Evolutionary conservation across 1,140 invertebrate genomes (phyloP).

Genomic region (Cepaea nemoralis): DNA sequence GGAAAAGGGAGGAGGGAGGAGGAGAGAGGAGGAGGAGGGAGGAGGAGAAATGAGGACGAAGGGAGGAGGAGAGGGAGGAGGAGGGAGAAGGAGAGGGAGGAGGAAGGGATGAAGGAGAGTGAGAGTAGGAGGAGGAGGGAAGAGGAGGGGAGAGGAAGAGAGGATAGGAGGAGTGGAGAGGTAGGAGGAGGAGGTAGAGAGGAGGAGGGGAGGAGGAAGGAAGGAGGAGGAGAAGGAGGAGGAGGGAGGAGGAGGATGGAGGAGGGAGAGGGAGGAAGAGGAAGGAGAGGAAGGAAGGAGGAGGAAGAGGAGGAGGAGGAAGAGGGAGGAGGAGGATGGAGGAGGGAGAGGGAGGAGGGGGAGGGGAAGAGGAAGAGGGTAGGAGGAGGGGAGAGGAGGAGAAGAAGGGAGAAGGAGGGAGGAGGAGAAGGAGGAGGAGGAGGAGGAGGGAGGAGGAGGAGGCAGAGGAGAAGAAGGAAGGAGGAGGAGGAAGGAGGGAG

Average conservation of each 20-base stretch:
- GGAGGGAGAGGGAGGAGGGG: too few species aligned
- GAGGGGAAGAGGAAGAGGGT: too few species aligned
- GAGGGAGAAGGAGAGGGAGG: neutral
- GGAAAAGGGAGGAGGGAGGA: neutral
- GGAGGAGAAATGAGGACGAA: too few species aligned
- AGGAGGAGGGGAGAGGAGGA: too few species aligned
- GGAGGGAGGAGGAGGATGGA: too few species aligned
- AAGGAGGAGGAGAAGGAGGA: neutral
- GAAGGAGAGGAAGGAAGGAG: neutral
- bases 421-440: conserved; percentile 28
- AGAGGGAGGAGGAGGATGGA: too few species aligned
- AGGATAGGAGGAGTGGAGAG: too few species aligned
- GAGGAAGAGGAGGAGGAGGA: neutral
- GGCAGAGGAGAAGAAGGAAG: too few species aligned
- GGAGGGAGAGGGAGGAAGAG: neutral
- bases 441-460: conserved; percentile 20
- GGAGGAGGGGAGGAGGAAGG: neutral
- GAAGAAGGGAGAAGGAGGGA: conserved; percentile 1
- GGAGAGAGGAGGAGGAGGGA: neutral
- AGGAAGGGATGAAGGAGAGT: too few species aligned
- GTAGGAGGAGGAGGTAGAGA: neutral
- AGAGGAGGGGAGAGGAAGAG: too few species aligned
- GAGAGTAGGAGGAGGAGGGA: too few species aligned
- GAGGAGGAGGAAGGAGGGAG: conserved; percentile 15
- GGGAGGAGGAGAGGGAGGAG: neutral